A percentile compares a stretch with the other conserved stretches of the same genome.
phyloP scores from a whole-genome alignment of 2,888 invertebrate species.

The Elysia crispata region DNA sequence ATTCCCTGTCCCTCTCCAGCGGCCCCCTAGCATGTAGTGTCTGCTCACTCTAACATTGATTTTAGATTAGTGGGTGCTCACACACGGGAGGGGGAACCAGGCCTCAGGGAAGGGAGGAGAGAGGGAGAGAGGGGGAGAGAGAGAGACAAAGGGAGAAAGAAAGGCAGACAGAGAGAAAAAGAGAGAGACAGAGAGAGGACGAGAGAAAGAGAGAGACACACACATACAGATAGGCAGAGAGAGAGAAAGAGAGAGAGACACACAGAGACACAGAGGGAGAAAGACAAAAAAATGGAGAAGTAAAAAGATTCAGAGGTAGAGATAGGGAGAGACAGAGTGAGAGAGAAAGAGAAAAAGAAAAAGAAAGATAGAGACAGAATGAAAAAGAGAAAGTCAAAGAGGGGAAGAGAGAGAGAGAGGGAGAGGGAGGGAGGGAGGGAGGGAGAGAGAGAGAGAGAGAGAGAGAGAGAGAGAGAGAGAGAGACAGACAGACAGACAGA shows the following conservation, averaged over 20 bases:
- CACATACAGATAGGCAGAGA: neutral
- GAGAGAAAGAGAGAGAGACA: neutral
- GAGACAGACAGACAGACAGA: too few relatives aligned
- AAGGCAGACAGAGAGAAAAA: neutral
- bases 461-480: too few relatives aligned
- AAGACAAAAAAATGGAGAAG: neutral
- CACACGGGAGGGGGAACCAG: too few relatives aligned
- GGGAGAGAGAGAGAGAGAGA: too few relatives aligned
- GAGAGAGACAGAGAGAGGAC: neutral
- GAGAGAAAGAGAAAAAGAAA: neutral
- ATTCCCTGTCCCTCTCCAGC: too few relatives aligned
- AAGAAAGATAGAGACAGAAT: slow-evolving; percentile 13
- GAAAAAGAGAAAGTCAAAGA: slow-evolving; percentile 5
- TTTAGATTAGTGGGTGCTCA: too few relatives aligned
- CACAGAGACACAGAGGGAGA: neutral
- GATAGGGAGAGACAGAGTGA: neutral
- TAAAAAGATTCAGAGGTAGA: neutral
- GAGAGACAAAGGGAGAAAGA: neutral
- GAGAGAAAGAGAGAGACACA: neutral
- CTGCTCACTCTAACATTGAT: too few relatives aligned
- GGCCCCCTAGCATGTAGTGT: too few relatives aligned
- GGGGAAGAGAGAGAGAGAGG: slow-evolving; percentile 2
- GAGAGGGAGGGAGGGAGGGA: too few relatives aligned
- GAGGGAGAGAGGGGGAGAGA: neutral
- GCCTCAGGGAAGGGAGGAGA: neutral